Evolutionary conservation across 1,140 invertebrate species (phyloP).

Genomic region (Leptopilina boulardi): DNA sequence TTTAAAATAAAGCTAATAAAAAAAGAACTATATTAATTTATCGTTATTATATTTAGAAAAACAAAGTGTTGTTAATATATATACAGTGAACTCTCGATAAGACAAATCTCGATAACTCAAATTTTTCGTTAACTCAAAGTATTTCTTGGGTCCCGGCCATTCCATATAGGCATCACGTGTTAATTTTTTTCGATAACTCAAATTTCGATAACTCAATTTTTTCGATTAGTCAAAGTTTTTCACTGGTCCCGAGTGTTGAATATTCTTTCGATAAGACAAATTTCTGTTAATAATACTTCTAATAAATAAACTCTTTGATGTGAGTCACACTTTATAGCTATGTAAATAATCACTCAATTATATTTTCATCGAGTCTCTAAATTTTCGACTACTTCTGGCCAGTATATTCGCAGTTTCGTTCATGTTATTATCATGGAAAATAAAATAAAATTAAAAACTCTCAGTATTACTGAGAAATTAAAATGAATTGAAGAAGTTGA

Average conservation of each 20-base stretch:
- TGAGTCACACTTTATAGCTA: not conserved
- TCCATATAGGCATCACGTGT: no score
- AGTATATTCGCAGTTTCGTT: not conserved
- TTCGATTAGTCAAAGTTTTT: no score
- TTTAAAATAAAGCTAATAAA: no score
- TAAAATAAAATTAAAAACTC: constrained; percentile 10
- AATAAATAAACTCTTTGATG: constrained; percentile 4
- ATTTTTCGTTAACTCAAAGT: no score
- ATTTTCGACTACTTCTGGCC: not conserved
- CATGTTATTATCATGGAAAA: not conserved
- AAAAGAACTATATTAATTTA: no score
- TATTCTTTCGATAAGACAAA: no score
- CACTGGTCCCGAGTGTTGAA: no score
- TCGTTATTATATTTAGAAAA: no score
- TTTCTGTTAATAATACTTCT: not conserved
- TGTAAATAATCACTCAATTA: not conserved
- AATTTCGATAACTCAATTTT: no score
- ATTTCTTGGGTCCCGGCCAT: no score
- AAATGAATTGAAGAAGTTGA: not conserved
- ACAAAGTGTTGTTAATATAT: constrained; percentile 31
- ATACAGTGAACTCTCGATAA: not conserved
- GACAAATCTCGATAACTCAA: not conserved
- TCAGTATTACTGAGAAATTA: not conserved
- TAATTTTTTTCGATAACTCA: no score
- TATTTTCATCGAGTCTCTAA: not conserved